These are phyloP conservation scores for Anoplophora glabripennis DNA, from an alignment of 1,140 invertebrate genomes.

Conservation along the genomic window DNA sequence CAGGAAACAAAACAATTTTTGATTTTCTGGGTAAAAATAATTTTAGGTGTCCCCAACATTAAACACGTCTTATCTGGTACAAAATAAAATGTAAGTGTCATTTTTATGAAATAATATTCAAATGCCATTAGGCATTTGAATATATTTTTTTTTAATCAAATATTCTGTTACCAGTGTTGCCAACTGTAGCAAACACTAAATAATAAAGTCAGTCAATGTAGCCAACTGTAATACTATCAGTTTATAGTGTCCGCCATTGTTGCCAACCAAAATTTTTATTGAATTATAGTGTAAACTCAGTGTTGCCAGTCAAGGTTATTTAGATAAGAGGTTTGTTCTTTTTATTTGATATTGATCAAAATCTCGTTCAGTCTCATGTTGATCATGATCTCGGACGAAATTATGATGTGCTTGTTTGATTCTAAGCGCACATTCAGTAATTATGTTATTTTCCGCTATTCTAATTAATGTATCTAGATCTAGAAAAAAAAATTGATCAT, in stretches of 20 bases:
- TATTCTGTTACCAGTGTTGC: constrained; percentile 18
- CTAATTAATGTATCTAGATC: no score
- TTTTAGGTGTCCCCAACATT: no score
- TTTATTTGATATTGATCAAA: neutral
- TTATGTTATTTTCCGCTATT: no score
- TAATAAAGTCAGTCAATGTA: neutral
- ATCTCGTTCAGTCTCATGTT: no score
- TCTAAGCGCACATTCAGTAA: no score
- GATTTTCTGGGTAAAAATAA: no score
- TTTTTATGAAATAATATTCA: no score
- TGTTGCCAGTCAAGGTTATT: constrained; percentile 6
- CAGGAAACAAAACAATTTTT: neutral
- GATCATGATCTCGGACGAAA: no score
- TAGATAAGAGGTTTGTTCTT: neutral
- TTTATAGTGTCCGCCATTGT: neutral
- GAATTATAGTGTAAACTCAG: constrained; percentile 9
- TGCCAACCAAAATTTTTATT: constrained; percentile 14
- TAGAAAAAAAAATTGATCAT: no score
- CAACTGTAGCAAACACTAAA: constrained; percentile 17
- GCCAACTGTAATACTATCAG: neutral
- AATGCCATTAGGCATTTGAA: constrained; percentile 10
- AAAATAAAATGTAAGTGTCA: no score
- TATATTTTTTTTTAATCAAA: constrained; percentile 1
- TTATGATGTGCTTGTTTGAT: no score
- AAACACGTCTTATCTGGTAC: no score